Percentiles rank a stretch among this genome's conserved stretches.
Conservation (phyloP, 1,140 invertebrate genomes). For the Nephotettix cincticeps region DNA sequence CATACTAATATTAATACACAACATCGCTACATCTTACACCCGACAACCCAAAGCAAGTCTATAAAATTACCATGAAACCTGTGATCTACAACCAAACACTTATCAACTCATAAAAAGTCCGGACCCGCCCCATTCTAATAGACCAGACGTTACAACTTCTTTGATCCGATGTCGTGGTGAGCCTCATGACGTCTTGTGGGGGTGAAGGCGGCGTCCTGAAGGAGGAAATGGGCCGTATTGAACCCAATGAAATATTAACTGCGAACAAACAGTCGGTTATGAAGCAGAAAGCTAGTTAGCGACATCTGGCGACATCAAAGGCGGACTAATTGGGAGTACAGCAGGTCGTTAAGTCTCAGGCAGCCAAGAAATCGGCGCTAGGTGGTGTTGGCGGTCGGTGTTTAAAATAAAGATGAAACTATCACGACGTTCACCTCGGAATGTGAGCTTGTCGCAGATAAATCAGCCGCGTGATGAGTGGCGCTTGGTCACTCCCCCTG, state of each 20-base stretch:
- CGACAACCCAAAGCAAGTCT: too few species aligned
- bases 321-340: not conserved
- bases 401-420: not conserved
- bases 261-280: not conserved
- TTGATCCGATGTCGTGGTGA: too few species aligned
- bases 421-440: not conserved
- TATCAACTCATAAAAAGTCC: too few species aligned
- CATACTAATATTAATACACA: too few species aligned
- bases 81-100: too few species aligned
- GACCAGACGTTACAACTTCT: too few species aligned
- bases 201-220: too few species aligned
- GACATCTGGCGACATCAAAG: slow-evolving; percentile 5
- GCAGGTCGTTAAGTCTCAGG: not conserved
- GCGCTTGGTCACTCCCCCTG: not conserved
- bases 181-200: too few species aligned
- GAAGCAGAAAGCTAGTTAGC: not conserved
- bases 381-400: not conserved
- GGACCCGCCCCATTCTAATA: too few species aligned
- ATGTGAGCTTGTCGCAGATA: not conserved
- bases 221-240: not conserved
- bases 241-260: not conserved
- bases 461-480: not conserved
- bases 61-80: too few species aligned
- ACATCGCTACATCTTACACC: too few species aligned
- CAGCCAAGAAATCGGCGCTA: slow-evolving; percentile 7